Evolutionary conservation across 2,888 invertebrate species (phyloP), one percentile per base, ranked within the genome.

Genomic region (Hyppa rectilinea): DNA sequence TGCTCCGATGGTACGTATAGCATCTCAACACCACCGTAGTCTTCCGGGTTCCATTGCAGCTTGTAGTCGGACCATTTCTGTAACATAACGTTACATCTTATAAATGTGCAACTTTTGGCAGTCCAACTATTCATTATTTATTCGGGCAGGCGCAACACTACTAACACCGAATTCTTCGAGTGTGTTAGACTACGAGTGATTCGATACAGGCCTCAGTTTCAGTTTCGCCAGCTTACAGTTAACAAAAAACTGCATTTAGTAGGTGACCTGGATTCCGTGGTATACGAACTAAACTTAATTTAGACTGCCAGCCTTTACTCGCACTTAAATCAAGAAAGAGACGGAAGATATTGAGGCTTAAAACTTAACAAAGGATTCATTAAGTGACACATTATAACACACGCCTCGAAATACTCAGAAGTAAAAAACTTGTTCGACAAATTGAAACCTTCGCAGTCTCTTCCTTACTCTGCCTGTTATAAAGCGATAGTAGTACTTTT

Each of bases 21-120:
- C 97, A 98, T 98, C 91, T 98, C 98, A 0, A 99, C 97, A 0
- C 98, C 99, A 0, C 98, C 99, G 86, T 99, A 99, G 85, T 99
- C 98, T 66, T 97, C 97, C 0, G 99, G 99, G 82, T 98, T 97
- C 99, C 99, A 99, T 63, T 97, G 96, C 49, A 99, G 92, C 91
- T 99, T 99, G 91, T 99, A 98, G 91, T 99, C 99, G 82, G 97
- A 97, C 99, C 99, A 99, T 97, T 98, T 98, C 98, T 99, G 92
- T 34, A 95, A 92, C 59, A 72, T 2, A 50, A 1, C 20, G 10
- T 50, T 0, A 26, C 2, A 47, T 53, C 1, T 23, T 58, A 2
- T 26, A 31, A 26, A 38, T 34, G 5, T 45, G 10, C 0, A 17
- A 40, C 31, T 60, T 40, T 10, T 31, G 49, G 20, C 12, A 34